phyloP scores from a whole-genome alignment of 2,113 vertebrate species.

The Globicephala melas region DNA sequence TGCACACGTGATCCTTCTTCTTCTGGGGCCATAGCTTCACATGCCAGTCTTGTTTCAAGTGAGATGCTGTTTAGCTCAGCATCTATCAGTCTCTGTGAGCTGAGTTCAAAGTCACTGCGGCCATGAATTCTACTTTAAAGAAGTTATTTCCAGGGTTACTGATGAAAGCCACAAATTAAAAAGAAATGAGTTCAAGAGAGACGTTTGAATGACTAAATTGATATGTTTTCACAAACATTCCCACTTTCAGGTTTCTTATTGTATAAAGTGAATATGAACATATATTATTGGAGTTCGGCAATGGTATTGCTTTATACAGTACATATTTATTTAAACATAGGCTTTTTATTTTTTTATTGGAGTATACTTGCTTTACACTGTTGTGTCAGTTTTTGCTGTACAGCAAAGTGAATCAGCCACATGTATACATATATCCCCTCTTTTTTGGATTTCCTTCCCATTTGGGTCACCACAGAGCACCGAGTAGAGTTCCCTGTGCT shows the following conservation, averaged over 20 bases:
- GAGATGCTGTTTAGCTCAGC: neutral
- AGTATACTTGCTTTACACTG: too few relatives aligned
- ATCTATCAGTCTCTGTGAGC: neutral
- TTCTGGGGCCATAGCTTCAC: neutral
- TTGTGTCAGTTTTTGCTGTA: too few relatives aligned
- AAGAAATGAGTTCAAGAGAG: neutral
- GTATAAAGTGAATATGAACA: neutral
- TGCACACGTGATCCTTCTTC: neutral
- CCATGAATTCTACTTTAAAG: neutral
- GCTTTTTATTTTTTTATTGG: neutral
- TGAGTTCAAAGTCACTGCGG: neutral
- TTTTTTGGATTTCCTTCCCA: too few relatives aligned
- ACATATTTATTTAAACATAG: neutral
- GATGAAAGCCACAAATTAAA: neutral
- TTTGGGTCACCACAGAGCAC: too few relatives aligned
- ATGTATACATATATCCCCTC: too few relatives aligned
- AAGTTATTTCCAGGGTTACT: neutral
- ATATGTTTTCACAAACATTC: neutral
- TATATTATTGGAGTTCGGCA: neutral
- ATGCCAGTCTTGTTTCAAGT: neutral
- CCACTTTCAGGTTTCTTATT: neutral
- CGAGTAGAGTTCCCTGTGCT: too few relatives aligned
- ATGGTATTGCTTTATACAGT: neutral
- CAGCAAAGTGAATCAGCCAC: too few relatives aligned
- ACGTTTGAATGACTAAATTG: neutral